phyloP scores from a whole-genome alignment of 2,888 invertebrate genomes.

The Sepiola atlantica region DNA sequence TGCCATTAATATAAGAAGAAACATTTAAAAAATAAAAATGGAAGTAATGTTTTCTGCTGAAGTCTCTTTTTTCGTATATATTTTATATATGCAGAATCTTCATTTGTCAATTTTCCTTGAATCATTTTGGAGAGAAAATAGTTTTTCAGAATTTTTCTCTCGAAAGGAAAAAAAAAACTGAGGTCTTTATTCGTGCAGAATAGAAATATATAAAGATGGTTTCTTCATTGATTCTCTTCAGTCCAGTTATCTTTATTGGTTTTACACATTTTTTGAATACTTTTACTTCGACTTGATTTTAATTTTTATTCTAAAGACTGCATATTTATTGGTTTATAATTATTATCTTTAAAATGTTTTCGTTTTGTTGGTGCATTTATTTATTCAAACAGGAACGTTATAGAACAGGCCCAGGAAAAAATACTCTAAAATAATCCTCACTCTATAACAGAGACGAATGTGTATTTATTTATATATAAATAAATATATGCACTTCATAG shows the following conservation, averaged over 20 bases:
- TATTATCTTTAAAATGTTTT: not conserved
- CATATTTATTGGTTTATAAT: not conserved
- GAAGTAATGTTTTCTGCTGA: not conserved
- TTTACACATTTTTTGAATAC: not conserved
- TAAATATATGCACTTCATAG: too few species aligned
- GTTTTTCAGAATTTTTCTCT: not conserved
- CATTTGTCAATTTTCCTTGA: not conserved
- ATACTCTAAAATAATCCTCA: too few species aligned
- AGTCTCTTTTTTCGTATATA: not conserved
- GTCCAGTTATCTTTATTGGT: not conserved
- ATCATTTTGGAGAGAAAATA: not conserved
- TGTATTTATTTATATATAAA: too few species aligned
- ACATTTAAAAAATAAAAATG: not conserved
- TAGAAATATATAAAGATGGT: constrained; percentile 7
- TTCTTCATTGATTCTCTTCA: not conserved
- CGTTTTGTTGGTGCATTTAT: too few species aligned
- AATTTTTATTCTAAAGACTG: not conserved
- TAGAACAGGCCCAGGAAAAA: not conserved
- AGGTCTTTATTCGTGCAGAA: not conserved
- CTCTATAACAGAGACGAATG: too few species aligned
- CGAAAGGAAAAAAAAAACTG: not conserved
- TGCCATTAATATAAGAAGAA: too few species aligned
- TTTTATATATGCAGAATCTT: not conserved
- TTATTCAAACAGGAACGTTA: not conserved
- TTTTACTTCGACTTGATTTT: not conserved